phyloP scores from a whole-genome alignment of 2,113 vertebrate genomes.

The Dolichallabes microphthalmus region DNA sequence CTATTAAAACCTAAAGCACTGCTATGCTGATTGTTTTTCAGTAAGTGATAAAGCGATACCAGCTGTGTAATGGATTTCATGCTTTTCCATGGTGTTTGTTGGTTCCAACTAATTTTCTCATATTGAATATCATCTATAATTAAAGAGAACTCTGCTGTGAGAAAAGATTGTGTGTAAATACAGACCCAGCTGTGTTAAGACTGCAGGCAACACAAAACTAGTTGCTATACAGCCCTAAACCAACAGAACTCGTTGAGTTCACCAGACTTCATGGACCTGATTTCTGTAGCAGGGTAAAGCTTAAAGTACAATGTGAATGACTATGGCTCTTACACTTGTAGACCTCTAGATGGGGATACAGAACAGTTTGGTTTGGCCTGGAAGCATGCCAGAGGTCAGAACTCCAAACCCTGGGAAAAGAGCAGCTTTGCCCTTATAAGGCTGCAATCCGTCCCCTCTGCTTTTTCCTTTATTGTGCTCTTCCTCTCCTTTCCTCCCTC shows the following conservation, averaged over 20 bases:
- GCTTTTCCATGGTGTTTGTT: not conserved
- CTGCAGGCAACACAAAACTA: not conserved
- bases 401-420: slow-evolving; percentile 78
- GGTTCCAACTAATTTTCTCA: not conserved
- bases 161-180: not conserved
- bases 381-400: slow-evolving; percentile 66
- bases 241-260: not conserved
- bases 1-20: not conserved
- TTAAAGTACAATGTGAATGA: not conserved
- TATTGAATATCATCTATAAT: not conserved
- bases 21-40: not conserved
- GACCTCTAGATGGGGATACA: slow-evolving; percentile 64
- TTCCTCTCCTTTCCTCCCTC: slow-evolving; percentile 64
- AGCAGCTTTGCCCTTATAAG: slow-evolving; percentile 79
- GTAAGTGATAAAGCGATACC: not conserved
- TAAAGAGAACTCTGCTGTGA: not conserved
- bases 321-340: slow-evolving; percentile 16
- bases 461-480: slow-evolving; percentile 71
- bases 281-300: not conserved
- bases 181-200: not conserved
- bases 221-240: not conserved
- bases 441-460: slow-evolving; percentile 77
- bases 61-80: not conserved
- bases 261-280: not conserved
- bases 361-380: slow-evolving; percentile 56